Base-by-base conservation (phyloP, 23 tunicate species). In the Styela clava region DNA sequence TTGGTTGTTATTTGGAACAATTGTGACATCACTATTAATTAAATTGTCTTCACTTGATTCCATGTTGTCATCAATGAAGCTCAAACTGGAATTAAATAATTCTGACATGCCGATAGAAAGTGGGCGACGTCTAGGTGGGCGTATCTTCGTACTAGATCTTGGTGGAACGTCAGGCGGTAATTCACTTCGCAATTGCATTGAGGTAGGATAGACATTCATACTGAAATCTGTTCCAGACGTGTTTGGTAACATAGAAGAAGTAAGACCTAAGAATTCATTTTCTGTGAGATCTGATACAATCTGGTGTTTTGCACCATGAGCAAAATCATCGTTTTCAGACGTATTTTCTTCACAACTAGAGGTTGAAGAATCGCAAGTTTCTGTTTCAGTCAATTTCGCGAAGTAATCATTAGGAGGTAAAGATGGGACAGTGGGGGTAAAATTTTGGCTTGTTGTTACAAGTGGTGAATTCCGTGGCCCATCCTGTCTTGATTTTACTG, bases 281-380 rank as follows among this genome's bases (percentile, higher is more conserved):
- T 44, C 71, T 67, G 71, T 29, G 30, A 67, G 22, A 25, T 67
- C 31, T 67, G 30, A 25, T 29, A 22, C 22, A 12, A 25, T n/a
- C 7, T 34, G 37, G 19, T 12, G 78, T 16, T 24, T 27, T 44
- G 12, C 81, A 22, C 32, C 30, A n/a, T 52, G 18, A 21, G 28
- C 63, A 7, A 27, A 22, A 0, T 76, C 28, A 16, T 76, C 63
- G 16, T 76, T 76, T 76, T 44, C 81, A 27, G 33, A 25, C 0
- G 63, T 76, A 29, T 76, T 76, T 24, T 73, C 78, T 31, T 73
- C 78, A 72, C 78, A 72, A 34, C 78, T 72, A 16, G 78, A 72
- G 25, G 19, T 33, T 16, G 78, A 72, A 16, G 37, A 33, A 32
- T 31, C 52, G 32, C 37, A 34, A 12, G 25, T 72, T 72, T 23